Conservation (phyloP, 2,113 vertebrate genomes). For the Paracyprichromis sp. region DNA sequence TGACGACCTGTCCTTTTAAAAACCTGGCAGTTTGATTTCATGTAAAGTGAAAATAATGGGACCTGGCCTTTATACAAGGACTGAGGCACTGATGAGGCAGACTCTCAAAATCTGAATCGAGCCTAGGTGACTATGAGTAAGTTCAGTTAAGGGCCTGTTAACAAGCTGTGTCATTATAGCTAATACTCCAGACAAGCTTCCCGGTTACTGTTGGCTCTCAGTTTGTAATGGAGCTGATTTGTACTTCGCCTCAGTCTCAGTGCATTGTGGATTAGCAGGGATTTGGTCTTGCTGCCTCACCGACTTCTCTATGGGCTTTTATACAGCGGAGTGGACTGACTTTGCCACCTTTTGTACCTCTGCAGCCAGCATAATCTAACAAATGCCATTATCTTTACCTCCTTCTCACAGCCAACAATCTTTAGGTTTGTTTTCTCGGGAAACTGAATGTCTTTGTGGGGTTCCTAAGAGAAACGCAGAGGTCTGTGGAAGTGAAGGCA, state of each 20-base stretch:
- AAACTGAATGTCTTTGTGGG: background rate
- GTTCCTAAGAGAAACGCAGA: background rate
- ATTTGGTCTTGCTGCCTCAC: constrained; percentile 54
- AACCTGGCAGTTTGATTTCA: background rate
- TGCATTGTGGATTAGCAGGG: constrained; percentile 48
- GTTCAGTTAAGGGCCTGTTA: background rate
- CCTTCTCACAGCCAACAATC: background rate
- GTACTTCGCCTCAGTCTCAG: constrained; percentile 27
- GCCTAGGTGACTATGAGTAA: background rate
- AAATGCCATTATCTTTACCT: constrained; percentile 4
- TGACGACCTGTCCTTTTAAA: background rate
- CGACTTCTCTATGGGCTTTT: constrained; percentile 41
- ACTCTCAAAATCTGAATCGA: background rate
- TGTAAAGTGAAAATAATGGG: background rate
- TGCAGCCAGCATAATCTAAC: constrained; percentile 24
- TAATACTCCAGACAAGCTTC: background rate
- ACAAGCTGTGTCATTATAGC: background rate
- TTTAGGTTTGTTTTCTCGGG: background rate
- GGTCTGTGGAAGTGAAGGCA: background rate
- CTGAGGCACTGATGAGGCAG: background rate
- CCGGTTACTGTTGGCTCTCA: background rate
- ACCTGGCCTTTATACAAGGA: background rate
- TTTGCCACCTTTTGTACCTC: constrained; percentile 40
- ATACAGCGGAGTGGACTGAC: constrained; percentile 18
- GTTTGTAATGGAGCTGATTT: constrained; percentile 47